These are phyloP conservation scores for Lamprologus sp. DNA, from an alignment of 2,113 vertebrate species.

Conservation along the genomic window DNA sequence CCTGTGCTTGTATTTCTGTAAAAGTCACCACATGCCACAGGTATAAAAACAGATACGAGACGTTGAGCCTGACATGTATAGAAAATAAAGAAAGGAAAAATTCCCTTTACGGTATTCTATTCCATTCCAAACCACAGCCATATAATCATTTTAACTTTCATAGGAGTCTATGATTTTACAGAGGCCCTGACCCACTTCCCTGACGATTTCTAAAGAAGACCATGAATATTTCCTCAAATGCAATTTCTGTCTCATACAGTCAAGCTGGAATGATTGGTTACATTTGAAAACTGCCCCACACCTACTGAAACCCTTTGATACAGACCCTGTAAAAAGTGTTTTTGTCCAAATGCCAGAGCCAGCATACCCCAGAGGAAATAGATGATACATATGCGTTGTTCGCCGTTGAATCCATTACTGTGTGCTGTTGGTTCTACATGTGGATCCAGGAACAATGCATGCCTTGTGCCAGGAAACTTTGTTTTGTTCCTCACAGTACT, in stretches of 20 bases:
- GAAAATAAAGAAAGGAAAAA: not conserved
- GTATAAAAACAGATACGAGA: not conserved
- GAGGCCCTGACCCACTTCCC: constrained; percentile 41
- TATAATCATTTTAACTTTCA: constrained; percentile 1
- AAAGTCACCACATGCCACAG: not conserved
- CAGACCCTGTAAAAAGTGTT: constrained; percentile 13
- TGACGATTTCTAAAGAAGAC: constrained; percentile 28
- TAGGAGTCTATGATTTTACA: not conserved
- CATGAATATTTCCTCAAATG: constrained; percentile 24
- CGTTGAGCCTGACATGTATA: not conserved
- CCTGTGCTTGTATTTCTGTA: not conserved
- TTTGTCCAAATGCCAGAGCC: not conserved
- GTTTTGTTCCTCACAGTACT: not conserved
- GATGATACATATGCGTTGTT: constrained; percentile 46
- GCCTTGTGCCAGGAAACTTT: not conserved
- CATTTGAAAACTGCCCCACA: constrained; percentile 27
- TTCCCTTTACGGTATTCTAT: not conserved
- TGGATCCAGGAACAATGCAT: not conserved
- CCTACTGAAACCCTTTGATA: constrained; percentile 12
- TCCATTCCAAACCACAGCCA: not conserved
- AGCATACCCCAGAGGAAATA: constrained; percentile 7
- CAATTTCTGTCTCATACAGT: constrained; percentile 14
- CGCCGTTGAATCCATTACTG: constrained; percentile 9
- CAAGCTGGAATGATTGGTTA: constrained; percentile 4
- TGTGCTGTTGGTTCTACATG: not conserved